Evolutionary conservation across 2,888 invertebrate genomes (phyloP).

Genomic region (Yponomeuta plumbellus): DNA sequence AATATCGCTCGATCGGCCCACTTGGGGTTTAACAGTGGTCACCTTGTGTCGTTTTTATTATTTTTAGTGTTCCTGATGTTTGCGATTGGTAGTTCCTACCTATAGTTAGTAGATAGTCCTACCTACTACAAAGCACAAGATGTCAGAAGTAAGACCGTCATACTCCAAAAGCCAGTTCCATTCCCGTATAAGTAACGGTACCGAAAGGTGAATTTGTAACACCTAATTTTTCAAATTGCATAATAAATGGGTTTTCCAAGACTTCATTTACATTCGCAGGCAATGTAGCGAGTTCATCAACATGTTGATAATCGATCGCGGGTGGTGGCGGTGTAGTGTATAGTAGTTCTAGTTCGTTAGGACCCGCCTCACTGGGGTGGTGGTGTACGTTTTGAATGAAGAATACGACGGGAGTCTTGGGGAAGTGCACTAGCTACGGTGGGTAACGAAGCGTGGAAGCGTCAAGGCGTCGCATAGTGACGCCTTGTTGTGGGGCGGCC

Average conservation of each 20-base stretch:
- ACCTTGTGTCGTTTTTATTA: neutral
- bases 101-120: too few species aligned
- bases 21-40: constrained; percentile 31
- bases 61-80: neutral
- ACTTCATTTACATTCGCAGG: constrained; percentile 39
- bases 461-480: constrained; percentile 12
- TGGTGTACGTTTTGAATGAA: neutral
- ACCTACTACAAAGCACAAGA: too few species aligned
- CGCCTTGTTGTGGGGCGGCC: constrained; percentile 20
- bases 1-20: constrained; percentile 65
- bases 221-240: neutral
- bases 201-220: neutral
- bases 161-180: too few species aligned
- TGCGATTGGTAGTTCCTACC: neutral
- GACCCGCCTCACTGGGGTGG: constrained; percentile 1
- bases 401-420: neutral
- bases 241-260: neutral
- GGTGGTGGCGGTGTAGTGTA: constrained; percentile 19
- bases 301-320: constrained; percentile 46
- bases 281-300: constrained; percentile 50
- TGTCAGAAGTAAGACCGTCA: too few species aligned
- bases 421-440: neutral
- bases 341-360: neutral
- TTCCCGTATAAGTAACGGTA: too few species aligned
- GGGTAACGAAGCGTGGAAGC: neutral